Percentiles rank a stretch among this genome's conserved stretches.
These are phyloP conservation scores for Apis cerana DNA, from an alignment of 1,140 invertebrate genomes.

Conservation along the genomic window DNA sequence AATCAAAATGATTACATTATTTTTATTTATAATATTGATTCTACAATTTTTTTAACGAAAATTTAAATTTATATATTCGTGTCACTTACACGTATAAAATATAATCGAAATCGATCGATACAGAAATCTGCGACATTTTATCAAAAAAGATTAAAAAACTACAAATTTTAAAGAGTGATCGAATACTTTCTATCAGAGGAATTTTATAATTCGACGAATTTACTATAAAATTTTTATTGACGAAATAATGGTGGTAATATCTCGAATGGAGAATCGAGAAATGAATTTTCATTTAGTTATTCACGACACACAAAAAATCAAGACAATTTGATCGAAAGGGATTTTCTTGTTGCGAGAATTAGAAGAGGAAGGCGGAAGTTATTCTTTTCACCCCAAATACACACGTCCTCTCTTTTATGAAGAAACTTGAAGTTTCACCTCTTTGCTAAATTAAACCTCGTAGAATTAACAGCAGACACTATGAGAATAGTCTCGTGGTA, in stretches of 20 bases:
- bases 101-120: too few species aligned
- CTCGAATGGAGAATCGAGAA: not conserved
- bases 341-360: not conserved
- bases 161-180: too few species aligned
- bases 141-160: too few species aligned
- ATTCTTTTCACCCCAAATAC: not conserved
- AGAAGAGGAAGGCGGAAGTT: not conserved
- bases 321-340: slow-evolving; percentile 1
- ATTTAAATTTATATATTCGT: too few species aligned
- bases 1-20: too few species aligned
- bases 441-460: not conserved
- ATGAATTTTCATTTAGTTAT: slow-evolving; percentile 21
- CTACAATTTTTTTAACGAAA: too few species aligned
- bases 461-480: not conserved
- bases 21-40: too few species aligned
- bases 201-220: not conserved
- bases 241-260: not conserved
- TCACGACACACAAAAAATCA: not conserved
- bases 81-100: too few species aligned
- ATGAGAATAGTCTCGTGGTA: not conserved
- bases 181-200: not conserved
- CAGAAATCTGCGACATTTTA: too few species aligned
- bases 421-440: not conserved
- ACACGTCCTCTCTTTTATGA: not conserved
- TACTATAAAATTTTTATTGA: too few species aligned